Conservation (phyloP, 2,113 vertebrate genomes). For the Gobiocypris rarus region DNA sequence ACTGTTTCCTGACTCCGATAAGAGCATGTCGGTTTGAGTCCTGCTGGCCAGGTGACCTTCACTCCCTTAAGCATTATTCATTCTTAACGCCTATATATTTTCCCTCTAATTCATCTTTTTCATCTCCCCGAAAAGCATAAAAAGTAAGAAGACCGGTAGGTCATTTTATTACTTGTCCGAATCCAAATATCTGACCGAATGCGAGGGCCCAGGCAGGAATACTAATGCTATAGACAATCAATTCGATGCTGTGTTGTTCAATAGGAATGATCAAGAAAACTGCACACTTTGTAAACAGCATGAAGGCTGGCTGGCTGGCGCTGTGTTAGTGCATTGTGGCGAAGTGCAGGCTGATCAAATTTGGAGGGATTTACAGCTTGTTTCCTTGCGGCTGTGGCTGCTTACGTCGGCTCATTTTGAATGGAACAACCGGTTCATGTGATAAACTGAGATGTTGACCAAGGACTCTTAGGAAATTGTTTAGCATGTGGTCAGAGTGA, state of each 20-base stretch:
- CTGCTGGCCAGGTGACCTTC: constrained; percentile 74
- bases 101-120: constrained; percentile 56
- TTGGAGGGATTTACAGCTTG: constrained; percentile 73
- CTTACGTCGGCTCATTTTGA: constrained; percentile 61
- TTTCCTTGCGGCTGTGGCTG: constrained; percentile 57
- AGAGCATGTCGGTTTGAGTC: constrained; percentile 65
- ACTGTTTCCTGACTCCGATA: constrained; percentile 68
- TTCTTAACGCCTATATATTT: constrained; percentile 67
- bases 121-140: constrained; percentile 35
- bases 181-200: constrained; percentile 76
- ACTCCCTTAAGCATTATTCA: constrained; percentile 69
- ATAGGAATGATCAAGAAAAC: constrained; percentile 79
- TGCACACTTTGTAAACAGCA: constrained; percentile 74
- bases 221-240: constrained; percentile 81
- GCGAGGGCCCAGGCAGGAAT: constrained; percentile 76
- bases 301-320: constrained; percentile 62
- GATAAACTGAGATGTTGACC: constrained; percentile 71
- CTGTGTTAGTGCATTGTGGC: constrained; percentile 71
- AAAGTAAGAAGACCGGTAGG: constrained; percentile 69
- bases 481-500: constrained; percentile 56
- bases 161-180: constrained; percentile 82
- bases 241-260: constrained; percentile 76
- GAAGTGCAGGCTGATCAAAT: constrained; percentile 73
- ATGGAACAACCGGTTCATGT: constrained; percentile 57
- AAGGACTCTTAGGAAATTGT: constrained; percentile 64